These are phyloP conservation scores for Aphelinus certus DNA, from an alignment of 1,140 invertebrate genomes.

Conservation along the genomic window DNA sequence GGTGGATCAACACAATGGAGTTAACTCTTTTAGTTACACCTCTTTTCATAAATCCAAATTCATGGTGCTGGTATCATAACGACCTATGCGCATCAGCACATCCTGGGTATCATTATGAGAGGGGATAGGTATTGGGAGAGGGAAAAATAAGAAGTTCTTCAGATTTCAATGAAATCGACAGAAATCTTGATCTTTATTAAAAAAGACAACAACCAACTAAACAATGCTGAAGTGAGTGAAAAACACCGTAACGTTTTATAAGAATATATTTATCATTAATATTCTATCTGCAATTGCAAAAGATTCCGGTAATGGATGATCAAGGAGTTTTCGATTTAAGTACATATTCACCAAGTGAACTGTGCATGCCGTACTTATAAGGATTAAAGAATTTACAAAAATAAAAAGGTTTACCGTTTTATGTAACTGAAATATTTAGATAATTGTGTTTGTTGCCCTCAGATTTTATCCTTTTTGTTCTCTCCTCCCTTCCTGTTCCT, in stretches of 20 bases:
- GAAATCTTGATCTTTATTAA: conserved; percentile 19
- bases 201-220: conserved; percentile 31
- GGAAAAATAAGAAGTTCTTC: conserved; percentile 43
- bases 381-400: not conserved
- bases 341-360: not conserved
- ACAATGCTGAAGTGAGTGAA: conserved; percentile 23
- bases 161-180: conserved; percentile 25
- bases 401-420: conserved; percentile 19
- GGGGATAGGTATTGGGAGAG: conserved; percentile 42
- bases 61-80: conserved; percentile 57
- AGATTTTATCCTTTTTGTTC: conserved; percentile 36
- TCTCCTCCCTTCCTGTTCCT: conserved; percentile 30
- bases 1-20: conserved; percentile 54
- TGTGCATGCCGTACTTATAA: too few species aligned
- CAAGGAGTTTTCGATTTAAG: conserved; percentile 5
- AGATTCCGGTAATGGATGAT: too few species aligned
- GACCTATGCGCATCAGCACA: conserved; percentile 48
- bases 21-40: conserved; percentile 59
- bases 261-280: not conserved
- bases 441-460: conserved; percentile 27
- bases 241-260: conserved; percentile 34
- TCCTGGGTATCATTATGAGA: conserved; percentile 58
- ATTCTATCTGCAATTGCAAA: too few species aligned
- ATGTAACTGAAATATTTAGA: conserved; percentile 13
- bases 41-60: conserved; percentile 53